phyloP scores from a whole-genome alignment of 1,140 invertebrate species.

The Tyrophagus putrescentiae region DNA sequence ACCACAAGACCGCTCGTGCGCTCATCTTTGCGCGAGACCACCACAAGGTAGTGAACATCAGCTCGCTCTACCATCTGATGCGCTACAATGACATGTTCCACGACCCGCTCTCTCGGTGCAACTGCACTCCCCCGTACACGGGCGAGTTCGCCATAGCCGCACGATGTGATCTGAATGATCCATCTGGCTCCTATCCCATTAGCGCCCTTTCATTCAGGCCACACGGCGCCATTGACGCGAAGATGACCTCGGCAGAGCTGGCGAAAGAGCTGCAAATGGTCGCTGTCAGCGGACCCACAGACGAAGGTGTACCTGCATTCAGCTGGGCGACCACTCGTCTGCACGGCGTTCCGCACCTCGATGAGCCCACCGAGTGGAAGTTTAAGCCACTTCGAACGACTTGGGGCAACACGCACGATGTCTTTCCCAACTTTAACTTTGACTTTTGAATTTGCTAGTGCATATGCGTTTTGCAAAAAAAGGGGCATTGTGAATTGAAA shows the following conservation, averaged over 20 bases:
- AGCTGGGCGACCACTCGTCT: slow-evolving; percentile 7
- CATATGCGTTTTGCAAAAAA: too few relatives aligned
- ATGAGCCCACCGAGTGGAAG: slow-evolving; percentile 18
- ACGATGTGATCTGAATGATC: slow-evolving; percentile 24
- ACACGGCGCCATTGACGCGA: slow-evolving; percentile 19
- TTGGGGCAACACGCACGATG: not conserved
- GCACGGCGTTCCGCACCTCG: slow-evolving; percentile 1
- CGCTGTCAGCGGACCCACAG: slow-evolving; percentile 19
- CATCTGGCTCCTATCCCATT: slow-evolving; percentile 21
- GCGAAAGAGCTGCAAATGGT: slow-evolving; percentile 33
- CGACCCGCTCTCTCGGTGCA: slow-evolving; percentile 23
- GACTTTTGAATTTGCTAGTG: not conserved
- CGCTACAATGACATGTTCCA: slow-evolving; percentile 31
- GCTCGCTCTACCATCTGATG: slow-evolving; percentile 32
- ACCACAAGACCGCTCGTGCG: slow-evolving; percentile 33
- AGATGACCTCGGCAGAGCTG: slow-evolving; percentile 34
- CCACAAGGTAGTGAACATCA: slow-evolving; percentile 29
- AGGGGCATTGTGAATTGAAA: too few relatives aligned
- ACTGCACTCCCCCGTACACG: slow-evolving; percentile 24
- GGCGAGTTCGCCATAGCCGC: slow-evolving; percentile 20
- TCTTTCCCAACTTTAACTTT: not conserved
- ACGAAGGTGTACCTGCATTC: slow-evolving; percentile 19
- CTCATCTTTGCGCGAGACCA: slow-evolving; percentile 35
- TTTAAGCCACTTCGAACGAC: slow-evolving; percentile 10
- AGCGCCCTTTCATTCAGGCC: not conserved